Evolutionary conservation across 2,888 invertebrate genomes (phyloP), one percentile per base, ranked within the genome.

Genomic region (Acleris laterana): DNA sequence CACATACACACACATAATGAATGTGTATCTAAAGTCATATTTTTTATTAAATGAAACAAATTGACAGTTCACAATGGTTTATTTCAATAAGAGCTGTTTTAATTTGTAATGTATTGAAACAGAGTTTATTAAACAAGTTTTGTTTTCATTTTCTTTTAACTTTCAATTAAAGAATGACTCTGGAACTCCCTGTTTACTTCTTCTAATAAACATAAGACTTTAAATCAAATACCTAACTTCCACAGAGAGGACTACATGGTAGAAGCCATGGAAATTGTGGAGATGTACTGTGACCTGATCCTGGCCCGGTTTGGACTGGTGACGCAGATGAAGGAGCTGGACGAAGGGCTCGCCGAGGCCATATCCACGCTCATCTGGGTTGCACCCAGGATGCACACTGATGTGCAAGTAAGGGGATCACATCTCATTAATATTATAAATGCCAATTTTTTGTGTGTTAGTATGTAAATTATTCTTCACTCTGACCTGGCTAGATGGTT

Each of bases 251-350:
- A 99, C 90, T 99, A 99, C 86, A 94, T 99, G 89, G 99, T 99
- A 3, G 99, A 99, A 90, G 99, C 99, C 1, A 98, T 99, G 97
- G 99, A 99, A 93, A 95, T 99, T 68, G 95, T 99, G 0, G 99
- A 99, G 93, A 99, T 99, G 99, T 99, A 98, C 84, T 99, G 99
- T 90, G 99, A 99, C 90, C 93, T 99, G 60, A 88, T 99, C 52
- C 88, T 99, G 62, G 99, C 99, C 0, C 94, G 99, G 78, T 99
- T 99, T 90, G 99, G 99, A 0, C 93, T 99, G 11, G 96, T 99
- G 62, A 98, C 98, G 50, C 98, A 99, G 89, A 98, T 98, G 97
- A 98, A 98, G 94, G 98, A 95, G 83, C 90, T 99, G 13, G 99
- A 99, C 81, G 98, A 98, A 72, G 99, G 99, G 0, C 94, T 99